Conservation (phyloP, 2,888 invertebrate genomes). For the Scaptodrosophila latifasciaeformis region DNA sequence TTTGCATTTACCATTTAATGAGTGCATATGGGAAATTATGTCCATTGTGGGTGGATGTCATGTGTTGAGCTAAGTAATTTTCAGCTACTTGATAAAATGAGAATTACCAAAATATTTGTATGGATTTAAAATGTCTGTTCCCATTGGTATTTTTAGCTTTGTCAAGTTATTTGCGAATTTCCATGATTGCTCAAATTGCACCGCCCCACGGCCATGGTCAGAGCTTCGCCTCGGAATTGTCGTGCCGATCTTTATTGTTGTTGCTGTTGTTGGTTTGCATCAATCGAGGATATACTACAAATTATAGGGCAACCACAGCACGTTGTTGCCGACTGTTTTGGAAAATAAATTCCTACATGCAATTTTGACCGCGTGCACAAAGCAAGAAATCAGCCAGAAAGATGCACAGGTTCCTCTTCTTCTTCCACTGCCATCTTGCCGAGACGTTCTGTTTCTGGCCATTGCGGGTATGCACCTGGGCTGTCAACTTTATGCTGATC, state of each 20-base stretch:
- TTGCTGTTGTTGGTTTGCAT: constrained; percentile 15
- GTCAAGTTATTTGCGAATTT: constrained; percentile 35
- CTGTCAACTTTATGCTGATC: constrained; percentile 3
- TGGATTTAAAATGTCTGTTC: not conserved
- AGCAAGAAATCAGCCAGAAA: not conserved
- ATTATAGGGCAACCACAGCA: constrained; percentile 36
- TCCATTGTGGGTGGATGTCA: constrained; percentile 33
- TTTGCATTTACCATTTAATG: constrained; percentile 33
- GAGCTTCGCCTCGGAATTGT: constrained; percentile 11
- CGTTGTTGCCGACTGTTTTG: constrained; percentile 35
- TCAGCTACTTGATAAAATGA: not conserved
- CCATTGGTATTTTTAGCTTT: not conserved
- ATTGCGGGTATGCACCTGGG: constrained; percentile 2
- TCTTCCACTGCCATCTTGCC: too few species aligned
- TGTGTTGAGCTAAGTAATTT: not conserved
- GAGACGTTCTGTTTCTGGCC: too few species aligned
- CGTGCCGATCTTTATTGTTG: too few species aligned
- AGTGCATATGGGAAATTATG: constrained; percentile 28
- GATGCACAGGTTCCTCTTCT: too few species aligned
- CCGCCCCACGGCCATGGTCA: constrained; percentile 4
- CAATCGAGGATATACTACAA: constrained; percentile 43
- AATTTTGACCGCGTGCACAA: constrained; percentile 35
- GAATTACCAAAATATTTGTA: not conserved
- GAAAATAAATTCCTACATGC: constrained; percentile 61
- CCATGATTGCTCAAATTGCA: constrained; percentile 59